phyloP scores from a whole-genome alignment of 1,140 invertebrate species.

The Luehdorfia chinensis region DNA sequence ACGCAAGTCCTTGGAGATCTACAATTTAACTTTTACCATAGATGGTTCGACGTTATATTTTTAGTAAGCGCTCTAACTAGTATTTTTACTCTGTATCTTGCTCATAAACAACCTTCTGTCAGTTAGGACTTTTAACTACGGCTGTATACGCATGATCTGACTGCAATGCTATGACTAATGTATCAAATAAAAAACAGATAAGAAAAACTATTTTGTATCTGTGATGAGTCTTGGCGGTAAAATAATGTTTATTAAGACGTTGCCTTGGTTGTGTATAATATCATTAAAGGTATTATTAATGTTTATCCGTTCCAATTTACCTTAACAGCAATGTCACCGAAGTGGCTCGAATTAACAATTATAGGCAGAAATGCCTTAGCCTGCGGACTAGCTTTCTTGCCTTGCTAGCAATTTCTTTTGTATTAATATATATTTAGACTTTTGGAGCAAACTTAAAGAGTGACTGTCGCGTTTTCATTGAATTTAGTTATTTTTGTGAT shows the following conservation, averaged over 20 bases:
- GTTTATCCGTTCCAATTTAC: too few species aligned
- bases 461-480: too few species aligned
- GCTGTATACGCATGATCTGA: background rate
- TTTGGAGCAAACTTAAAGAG: too few species aligned
- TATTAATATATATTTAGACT: too few species aligned
- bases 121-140: constrained; percentile 29
- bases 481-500: too few species aligned
- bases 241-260: too few species aligned
- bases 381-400: too few species aligned
- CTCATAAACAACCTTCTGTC: constrained; percentile 87
- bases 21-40: constrained; percentile 99
- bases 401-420: too few species aligned
- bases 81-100: constrained; percentile 96
- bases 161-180: background rate
- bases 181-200: background rate
- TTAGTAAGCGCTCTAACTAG: constrained; percentile 97
- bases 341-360: too few species aligned
- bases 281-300: too few species aligned
- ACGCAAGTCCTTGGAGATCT: constrained; percentile 98
- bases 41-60: constrained; percentile 99
- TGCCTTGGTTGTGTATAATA: background rate
- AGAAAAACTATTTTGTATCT: constrained; percentile 2
- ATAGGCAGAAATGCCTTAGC: too few species aligned
- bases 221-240: constrained; percentile 1
- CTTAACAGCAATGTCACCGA: too few species aligned